Evolutionary conservation across 2,113 vertebrate species (phyloP), one percentile per base, ranked within the genome.

Genomic region (Hiodon tergisus): DNA sequence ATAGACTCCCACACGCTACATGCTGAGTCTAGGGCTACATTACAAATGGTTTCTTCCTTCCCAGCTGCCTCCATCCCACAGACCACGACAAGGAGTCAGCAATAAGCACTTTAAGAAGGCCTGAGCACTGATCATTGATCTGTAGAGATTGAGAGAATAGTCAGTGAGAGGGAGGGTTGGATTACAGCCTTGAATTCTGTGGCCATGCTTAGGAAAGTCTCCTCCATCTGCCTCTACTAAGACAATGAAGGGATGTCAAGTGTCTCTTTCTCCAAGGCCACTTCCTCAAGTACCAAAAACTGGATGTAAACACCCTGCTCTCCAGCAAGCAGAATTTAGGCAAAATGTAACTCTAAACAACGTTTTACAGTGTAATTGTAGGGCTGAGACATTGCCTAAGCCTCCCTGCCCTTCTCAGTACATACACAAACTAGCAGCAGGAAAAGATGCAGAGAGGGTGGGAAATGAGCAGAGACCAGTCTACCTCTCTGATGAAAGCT

Each of bases 401-500:
- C 55, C 17, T 31, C 31, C 5, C 0, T 52, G 52, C n/a, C 53
- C 17, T 70, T 50, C 57, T 71, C 57, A 60, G 46, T 11, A n/a
- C 46, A 71, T 55, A 1, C 5, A 16, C 60, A 71, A 63, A 68
- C 50, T 13, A 57, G 53, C 2, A 46, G 68, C 73, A 67, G 4
- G 58, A 31, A 14, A 6, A 55, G 17, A 53, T n/a, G 72, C 14
- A 31, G 62, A 47, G 16, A 66, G 51, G 51, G 57, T 14, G 60
- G 72, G 72, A 51, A 52, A 47, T 13, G 59, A 14, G 14, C n/a
- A 10, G 71, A 52, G 54, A 17, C n/a, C 54, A 47, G 71, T 75
- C 73, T 75, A 75, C 73, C 73, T 75, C 65, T 75, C 47, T 75
- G 73, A 67, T 2, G 73, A 31, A 63, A 75, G 73, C 63, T 31